phyloP scores from a whole-genome alignment of 2,888 invertebrate species.

The Tachina grossa region DNA sequence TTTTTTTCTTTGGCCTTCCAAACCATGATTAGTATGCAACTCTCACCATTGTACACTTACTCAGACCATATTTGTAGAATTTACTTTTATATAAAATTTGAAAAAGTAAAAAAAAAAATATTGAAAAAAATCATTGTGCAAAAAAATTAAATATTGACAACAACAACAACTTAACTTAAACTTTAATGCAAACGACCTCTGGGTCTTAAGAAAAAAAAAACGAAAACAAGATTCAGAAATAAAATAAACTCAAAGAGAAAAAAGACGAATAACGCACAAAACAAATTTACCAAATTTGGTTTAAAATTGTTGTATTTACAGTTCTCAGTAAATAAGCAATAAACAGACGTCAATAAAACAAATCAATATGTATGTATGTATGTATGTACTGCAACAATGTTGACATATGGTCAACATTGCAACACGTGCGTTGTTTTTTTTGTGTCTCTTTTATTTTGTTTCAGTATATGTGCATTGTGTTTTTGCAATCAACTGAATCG shows the following conservation, averaged over 20 bases:
- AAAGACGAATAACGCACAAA: conserved; percentile 74
- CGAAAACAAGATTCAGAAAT: conserved; percentile 13
- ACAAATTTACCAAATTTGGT: conserved; percentile 81
- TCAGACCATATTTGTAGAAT: conserved; percentile 75
- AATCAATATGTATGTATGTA: conserved; percentile 54
- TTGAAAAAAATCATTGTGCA: conserved; percentile 47
- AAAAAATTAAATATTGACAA: conserved; percentile 56
- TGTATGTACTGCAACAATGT: conserved; percentile 74
- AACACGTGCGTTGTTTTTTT: conserved; percentile 80
- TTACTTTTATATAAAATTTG: conserved; percentile 60
- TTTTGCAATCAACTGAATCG: conserved; percentile 32
- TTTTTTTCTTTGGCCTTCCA: conserved; percentile 29
- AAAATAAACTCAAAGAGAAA: conserved; percentile 6
- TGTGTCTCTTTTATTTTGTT: conserved; percentile 27
- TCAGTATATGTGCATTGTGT: conserved; percentile 18
- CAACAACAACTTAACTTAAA: conserved; percentile 76
- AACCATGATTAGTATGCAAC: conserved; percentile 78
- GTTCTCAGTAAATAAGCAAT: conserved; percentile 71
- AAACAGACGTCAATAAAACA: conserved; percentile 72
- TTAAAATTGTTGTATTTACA: conserved; percentile 76
- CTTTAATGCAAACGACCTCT: conserved; percentile 67
- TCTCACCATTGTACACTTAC: conserved; percentile 77
- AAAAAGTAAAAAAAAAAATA: conserved; percentile 10
- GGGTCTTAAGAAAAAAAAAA: conserved; percentile 11
- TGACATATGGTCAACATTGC: conserved; percentile 76